Percentiles rank a stretch among this genome's conserved stretches.
phyloP scores from a whole-genome alignment of 1,140 invertebrate species.

The Phocides pigmalion region DNA sequence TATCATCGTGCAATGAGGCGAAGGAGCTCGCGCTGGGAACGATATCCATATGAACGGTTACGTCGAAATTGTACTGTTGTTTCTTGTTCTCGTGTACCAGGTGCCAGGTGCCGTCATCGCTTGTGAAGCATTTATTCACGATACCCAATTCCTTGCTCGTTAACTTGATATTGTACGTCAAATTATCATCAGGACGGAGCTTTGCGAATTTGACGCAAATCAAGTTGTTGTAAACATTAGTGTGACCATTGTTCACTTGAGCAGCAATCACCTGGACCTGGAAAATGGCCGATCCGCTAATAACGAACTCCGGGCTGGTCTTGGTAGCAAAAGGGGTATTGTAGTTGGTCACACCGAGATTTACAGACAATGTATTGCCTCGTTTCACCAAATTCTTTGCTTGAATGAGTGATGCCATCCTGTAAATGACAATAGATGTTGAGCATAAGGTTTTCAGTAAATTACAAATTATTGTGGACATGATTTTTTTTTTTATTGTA shows the following conservation, averaged over 20 bases:
- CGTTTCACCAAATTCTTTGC: conserved; percentile 34
- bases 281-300: conserved; percentile 35
- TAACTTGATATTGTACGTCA: conserved; percentile 41
- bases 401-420: conserved; percentile 30
- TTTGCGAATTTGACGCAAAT: conserved; percentile 42
- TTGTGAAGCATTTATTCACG: conserved; percentile 37
- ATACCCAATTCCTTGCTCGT: conserved; percentile 37
- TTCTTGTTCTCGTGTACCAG: conserved; percentile 41
- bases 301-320: conserved; percentile 34
- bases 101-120: conserved; percentile 48
- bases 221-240: conserved; percentile 39
- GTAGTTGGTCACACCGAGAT: conserved; percentile 33
- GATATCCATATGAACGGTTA: conserved; percentile 36
- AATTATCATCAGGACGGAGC: conserved; percentile 35
- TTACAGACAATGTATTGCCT: conserved; percentile 39
- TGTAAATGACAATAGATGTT: conserved; percentile 17
- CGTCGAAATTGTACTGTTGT: conserved; percentile 39
- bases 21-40: conserved; percentile 36
- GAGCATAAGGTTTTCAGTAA: too few species aligned
- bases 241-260: conserved; percentile 37
- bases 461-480: too few species aligned
- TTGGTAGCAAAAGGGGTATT: conserved; percentile 33
- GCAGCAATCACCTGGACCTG: conserved; percentile 40
- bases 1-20: conserved; percentile 43
- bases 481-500: not conserved